Base-by-base conservation (phyloP, 2,888 invertebrate genomes). In the Micoletzkya japonica region DNA sequence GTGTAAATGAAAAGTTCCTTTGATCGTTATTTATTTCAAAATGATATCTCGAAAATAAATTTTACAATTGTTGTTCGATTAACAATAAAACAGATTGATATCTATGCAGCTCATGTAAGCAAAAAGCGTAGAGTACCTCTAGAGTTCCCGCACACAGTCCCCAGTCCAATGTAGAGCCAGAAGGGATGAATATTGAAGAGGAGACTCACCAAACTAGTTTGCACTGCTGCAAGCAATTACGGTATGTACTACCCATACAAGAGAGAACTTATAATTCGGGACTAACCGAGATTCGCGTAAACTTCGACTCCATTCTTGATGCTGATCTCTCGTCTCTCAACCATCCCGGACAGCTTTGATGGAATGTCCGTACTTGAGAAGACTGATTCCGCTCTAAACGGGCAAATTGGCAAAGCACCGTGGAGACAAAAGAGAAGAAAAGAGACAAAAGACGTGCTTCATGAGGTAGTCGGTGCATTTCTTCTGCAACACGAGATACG, bases 171-270 rank as follows among this genome's bases (percentile, higher is more conserved):
- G 64, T 76, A 76, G 24, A 77, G 72, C 76, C 76, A 76, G 20
- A 71, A 72, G 0, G 78, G 78, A 72, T 78, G 73, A 50, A 78
- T 74, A 0, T 74, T 75, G 26, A 78, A 71, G 58, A 78, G 77
- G 2, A 73, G 70, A 4, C 68, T 66, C n/a, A 78, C 74, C 4
- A 78, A 72, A 1, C 68, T 72, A 0, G 74, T 75, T 69, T 77
- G 75, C 26, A 76, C 66, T 7, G 70, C 76, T 76, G 61, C 30
- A 76, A 74, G n/a, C 17, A 66, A 32, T 20, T 14, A n/a, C n/a
- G n/a, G n/a, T n/a, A n/a, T n/a, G n/a, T n/a, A n/a, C n/a, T n/a
- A 56, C 34, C 14, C 2, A 10, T 14, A 56, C 14, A 17, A 50
- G 20, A 50, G 24, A 50, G 20, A 50, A 20, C 20, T 3, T 56